Evolutionary conservation across 2,888 invertebrate species (phyloP), one percentile per base, ranked within the genome.

Genomic region (Rhamphomyia laevipes): DNA sequence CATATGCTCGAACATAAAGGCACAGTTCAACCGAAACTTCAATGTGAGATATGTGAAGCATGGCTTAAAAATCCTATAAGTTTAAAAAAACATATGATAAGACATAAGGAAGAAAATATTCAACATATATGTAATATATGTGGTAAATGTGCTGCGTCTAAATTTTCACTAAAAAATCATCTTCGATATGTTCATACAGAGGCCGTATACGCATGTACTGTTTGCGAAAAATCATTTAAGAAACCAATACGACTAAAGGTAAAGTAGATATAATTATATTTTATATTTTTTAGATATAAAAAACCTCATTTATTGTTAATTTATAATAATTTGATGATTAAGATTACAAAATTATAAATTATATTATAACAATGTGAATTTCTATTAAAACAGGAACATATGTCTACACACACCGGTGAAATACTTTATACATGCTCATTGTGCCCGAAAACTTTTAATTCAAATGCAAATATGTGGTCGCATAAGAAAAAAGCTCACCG

Each of bases 1-100:
- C 58, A 58, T 45, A 56, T 55, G 13, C 41, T 56, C 7, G 56
- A 57, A 27, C 58, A 58, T 45, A 53, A 56, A 46, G 56, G 57
- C 15, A 49, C 55, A 23, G 43, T 56, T 27, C 43, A 56, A 38
- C 58, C 56, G 10, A 52, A 52, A 15, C 51, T 58, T 12, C 58
- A 57, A 44, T 58, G 58, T 16, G 48, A 55, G 46, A 49, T 57
- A 31, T 58, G 58, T 17, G 52, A 51, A 18, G 53, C 53, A 9
- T 58, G 58, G 58, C 55, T 58, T 56, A 58, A 57, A 45, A 57
- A 58, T 18, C 56, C 57, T 18, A 55, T 56, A 23, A 57, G 56
- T 17, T 52, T 58, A 54, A 54, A 56, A 15, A 55, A 55, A 9
- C 58, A 58, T n/a, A 54, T 56, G 51, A 45, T 55, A 15, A 31